Percentiles rank a stretch among this genome's conserved stretches.
These are phyloP conservation scores for Danio jaintianensis DNA, from an alignment of 2,797 vertebrate genomes.

Conservation along the genomic window DNA sequence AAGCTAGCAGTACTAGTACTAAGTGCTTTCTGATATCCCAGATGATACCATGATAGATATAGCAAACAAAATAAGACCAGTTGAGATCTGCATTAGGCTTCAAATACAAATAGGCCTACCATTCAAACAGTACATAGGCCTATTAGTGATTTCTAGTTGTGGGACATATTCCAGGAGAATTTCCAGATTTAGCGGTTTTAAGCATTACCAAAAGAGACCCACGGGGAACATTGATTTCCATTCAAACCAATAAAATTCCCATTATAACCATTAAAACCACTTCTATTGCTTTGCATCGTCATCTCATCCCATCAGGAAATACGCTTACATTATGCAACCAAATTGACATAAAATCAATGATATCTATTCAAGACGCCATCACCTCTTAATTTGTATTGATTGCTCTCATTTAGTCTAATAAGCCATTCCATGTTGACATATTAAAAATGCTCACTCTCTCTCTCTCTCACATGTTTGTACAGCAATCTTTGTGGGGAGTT, in stretches of 20 bases:
- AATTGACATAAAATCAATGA: background rate
- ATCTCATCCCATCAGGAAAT: background rate
- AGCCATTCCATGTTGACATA: background rate
- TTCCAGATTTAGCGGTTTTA: too few species aligned
- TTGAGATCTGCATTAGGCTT: background rate
- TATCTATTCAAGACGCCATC: background rate
- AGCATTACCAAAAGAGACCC: too few species aligned
- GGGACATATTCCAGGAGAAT: too few species aligned
- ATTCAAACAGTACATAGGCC: too few species aligned
- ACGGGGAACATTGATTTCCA: too few species aligned
- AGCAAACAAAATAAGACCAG: background rate
- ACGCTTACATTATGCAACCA: background rate
- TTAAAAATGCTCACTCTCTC: background rate
- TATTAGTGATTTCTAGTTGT: too few species aligned
- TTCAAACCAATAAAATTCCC: too few species aligned
- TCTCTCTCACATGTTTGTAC: background rate
- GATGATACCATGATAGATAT: background rate
- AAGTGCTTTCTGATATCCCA: background rate
- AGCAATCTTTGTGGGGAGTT: too few species aligned
- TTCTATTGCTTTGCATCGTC: too few species aligned
- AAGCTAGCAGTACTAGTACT: background rate
- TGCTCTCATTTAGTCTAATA: background rate
- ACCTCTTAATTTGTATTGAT: background rate
- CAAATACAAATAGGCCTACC: too few species aligned
- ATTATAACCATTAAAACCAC: too few species aligned